These are phyloP conservation scores for Muscicapa striata DNA, from an alignment of 2,797 vertebrate species.

Conservation along the genomic window DNA sequence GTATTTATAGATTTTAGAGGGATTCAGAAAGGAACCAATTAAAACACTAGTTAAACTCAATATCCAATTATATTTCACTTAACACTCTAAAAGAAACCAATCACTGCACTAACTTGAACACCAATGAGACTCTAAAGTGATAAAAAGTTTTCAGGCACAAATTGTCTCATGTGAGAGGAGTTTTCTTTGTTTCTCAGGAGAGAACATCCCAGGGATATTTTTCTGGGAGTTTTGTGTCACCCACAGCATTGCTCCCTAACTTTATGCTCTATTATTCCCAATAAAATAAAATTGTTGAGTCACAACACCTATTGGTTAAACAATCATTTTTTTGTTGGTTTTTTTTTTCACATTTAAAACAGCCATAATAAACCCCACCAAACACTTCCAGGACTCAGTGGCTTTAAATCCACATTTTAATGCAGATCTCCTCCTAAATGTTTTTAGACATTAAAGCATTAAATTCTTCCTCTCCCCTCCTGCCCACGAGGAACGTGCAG, in stretches of 20 bases:
- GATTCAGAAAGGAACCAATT: no score
- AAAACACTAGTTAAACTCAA: no score
- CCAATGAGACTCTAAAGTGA: no score
- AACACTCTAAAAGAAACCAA: no score
- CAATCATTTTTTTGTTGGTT: neutral
- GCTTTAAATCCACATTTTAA: neutral
- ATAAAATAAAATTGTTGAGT: neutral
- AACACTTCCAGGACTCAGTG: neutral
- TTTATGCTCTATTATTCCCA: neutral
- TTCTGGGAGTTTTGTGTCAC: no score
- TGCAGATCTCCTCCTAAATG: neutral
- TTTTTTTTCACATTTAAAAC: neutral
- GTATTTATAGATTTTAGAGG: no score
- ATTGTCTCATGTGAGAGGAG: no score
- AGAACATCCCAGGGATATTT: no score
- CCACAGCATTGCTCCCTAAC: neutral
- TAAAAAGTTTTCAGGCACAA: no score
- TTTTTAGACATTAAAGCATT: neutral
- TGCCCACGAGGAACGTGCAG: neutral
- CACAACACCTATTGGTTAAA: neutral
- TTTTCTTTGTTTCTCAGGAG: no score
- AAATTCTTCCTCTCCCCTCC: neutral
- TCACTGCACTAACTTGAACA: no score
- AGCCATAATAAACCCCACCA: neutral
- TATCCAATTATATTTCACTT: no score